Evolutionary conservation across 2,888 invertebrate species (phyloP).

Genomic region (Spodoptera littoralis): DNA sequence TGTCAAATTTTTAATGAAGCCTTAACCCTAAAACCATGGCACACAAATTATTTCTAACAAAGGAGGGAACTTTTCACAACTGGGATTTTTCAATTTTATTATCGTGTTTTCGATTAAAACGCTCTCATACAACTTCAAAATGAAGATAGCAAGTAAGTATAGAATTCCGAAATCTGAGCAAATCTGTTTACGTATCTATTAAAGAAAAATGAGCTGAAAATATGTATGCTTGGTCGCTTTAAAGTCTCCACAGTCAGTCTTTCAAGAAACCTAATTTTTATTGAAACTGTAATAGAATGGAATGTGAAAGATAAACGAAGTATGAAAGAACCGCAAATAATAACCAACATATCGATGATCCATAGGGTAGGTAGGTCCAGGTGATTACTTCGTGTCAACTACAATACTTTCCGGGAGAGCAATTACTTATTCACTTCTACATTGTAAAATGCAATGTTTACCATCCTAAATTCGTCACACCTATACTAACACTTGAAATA

Average conservation of each 20-base stretch:
- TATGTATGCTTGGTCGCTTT: slow-evolving; percentile 78
- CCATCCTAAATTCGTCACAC: slow-evolving; percentile 74
- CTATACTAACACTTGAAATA: slow-evolving; percentile 76
- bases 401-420: slow-evolving; percentile 73
- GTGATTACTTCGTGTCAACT: slow-evolving; percentile 60
- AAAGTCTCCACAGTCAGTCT: slow-evolving; percentile 85
- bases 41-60: slow-evolving; percentile 86
- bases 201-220: slow-evolving; percentile 74
- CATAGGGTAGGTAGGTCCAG: slow-evolving; percentile 65
- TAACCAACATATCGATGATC: slow-evolving; percentile 71
- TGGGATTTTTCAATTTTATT: slow-evolving; percentile 69
- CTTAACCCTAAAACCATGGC: slow-evolving; percentile 86
- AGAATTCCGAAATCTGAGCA: slow-evolving; percentile 81
- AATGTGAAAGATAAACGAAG: slow-evolving; percentile 79
- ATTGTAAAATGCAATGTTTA: slow-evolving; percentile 65
- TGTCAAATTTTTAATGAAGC: slow-evolving; percentile 81
- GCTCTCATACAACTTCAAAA: slow-evolving; percentile 62
- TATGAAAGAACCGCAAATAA: slow-evolving; percentile 61
- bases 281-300: slow-evolving; percentile 76
- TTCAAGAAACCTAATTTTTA: slow-evolving; percentile 82
- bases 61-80: slow-evolving; percentile 88
- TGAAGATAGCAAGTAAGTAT: slow-evolving; percentile 66
- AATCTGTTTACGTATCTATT: slow-evolving; percentile 74
- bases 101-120: slow-evolving; percentile 67
- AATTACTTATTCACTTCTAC: slow-evolving; percentile 62